Conservation (phyloP, 2,888 invertebrate genomes). For the Perizoma flavofasciatum region DNA sequence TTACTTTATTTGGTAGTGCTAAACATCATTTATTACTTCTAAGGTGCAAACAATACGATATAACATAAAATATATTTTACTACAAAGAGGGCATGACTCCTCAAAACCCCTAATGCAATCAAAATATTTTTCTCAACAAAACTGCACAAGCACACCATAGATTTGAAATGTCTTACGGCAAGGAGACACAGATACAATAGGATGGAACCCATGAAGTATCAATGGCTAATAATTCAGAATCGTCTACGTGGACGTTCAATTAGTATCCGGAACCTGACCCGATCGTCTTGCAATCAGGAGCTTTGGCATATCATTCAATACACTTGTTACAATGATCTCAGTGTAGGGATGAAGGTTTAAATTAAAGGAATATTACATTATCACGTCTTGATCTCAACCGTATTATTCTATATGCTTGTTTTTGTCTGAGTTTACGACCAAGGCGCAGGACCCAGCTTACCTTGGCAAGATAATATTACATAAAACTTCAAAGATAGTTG, state of each 20-base stretch:
- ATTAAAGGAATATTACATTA: neutral
- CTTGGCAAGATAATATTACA: no score
- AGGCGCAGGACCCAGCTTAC: no score
- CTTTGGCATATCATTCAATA: slow-evolving; percentile 16
- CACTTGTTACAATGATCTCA: slow-evolving; percentile 4
- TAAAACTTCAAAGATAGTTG: no score
- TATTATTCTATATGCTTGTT: neutral
- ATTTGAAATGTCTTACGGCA: neutral
- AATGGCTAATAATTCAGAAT: slow-evolving; percentile 13
- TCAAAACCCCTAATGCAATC: neutral
- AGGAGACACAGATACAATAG: neutral
- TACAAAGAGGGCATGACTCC: neutral
- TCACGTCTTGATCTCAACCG: neutral
- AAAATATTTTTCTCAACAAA: neutral
- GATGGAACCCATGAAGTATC: neutral
- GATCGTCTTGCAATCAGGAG: slow-evolving; percentile 17
- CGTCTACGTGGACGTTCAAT: slow-evolving; percentile 14
- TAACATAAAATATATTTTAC: neutral
- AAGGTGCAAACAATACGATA: neutral
- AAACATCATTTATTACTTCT: neutral
- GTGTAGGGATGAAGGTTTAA: neutral
- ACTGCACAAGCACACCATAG: neutral
- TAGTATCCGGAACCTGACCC: slow-evolving; percentile 10
- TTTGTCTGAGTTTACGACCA: neutral
- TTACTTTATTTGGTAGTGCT: slow-evolving; percentile 11